Evolutionary conservation across 2,888 invertebrate genomes (phyloP).

Genomic region (Lapara coniferarum): DNA sequence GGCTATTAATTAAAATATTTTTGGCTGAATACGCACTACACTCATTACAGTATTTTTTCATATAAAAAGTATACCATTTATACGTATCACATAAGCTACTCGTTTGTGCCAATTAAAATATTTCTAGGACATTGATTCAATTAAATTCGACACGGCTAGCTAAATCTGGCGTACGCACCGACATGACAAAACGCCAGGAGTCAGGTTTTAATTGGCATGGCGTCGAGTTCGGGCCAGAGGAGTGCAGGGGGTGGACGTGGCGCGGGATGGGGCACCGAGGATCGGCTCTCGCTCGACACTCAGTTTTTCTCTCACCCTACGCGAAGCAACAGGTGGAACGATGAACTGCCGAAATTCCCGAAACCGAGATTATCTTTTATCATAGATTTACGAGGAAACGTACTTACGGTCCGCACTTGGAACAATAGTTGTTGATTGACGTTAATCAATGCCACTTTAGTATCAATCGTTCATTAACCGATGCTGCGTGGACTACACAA

Average conservation of each 20-base stretch:
- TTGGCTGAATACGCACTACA: neutral
- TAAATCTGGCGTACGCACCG: slow-evolving; percentile 53
- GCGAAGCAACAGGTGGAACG: slow-evolving; percentile 69
- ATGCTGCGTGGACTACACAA: slow-evolving; percentile 66
- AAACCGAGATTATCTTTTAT: slow-evolving; percentile 46
- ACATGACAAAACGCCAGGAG: slow-evolving; percentile 65
- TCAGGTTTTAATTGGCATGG: slow-evolving; percentile 74
- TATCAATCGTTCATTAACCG: slow-evolving; percentile 79
- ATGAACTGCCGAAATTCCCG: slow-evolving; percentile 57
- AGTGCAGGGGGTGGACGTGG: slow-evolving; percentile 31
- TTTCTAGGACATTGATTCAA: slow-evolving; percentile 51
- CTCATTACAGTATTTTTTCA: too few relatives aligned
- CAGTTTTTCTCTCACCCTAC: slow-evolving; percentile 72
- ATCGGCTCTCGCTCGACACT: slow-evolving; percentile 50
- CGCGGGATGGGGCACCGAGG: slow-evolving; percentile 36
- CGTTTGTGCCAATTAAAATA: slow-evolving; percentile 48
- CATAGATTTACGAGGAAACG: slow-evolving; percentile 38
- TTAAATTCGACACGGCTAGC: slow-evolving; percentile 51
- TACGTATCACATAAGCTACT: slow-evolving; percentile 30
- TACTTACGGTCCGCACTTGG: slow-evolving; percentile 33
- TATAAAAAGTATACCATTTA: slow-evolving; percentile 29
- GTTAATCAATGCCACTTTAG: slow-evolving; percentile 71
- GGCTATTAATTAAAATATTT: neutral
- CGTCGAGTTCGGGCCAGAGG: slow-evolving; percentile 55
- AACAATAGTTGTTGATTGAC: slow-evolving; percentile 54